These are phyloP conservation scores for Pseudoips prasinana DNA, from an alignment of 2,888 invertebrate genomes.

Conservation along the genomic window DNA sequence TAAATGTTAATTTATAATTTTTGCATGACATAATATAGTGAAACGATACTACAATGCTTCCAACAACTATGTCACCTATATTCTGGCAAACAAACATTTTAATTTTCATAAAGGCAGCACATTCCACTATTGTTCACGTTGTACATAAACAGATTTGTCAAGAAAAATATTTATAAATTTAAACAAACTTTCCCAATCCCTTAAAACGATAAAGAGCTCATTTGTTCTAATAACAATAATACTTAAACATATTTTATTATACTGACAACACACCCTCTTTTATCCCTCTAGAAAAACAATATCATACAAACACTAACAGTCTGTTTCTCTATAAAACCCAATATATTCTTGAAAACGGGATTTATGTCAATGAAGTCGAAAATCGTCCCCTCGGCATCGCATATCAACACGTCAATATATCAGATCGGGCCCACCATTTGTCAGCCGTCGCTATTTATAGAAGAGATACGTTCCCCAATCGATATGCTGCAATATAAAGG, in stretches of 20 bases:
- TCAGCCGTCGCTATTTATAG: conserved; percentile 52
- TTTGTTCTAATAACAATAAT: conserved; percentile 15
- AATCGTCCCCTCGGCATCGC: conserved; percentile 47
- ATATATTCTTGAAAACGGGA: conserved; percentile 44
- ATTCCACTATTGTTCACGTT: too few species aligned
- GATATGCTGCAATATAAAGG: conserved; percentile 22
- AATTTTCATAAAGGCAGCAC: too few species aligned
- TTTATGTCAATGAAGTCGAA: conserved; percentile 49
- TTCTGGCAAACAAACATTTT: too few species aligned
- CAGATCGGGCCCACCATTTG: conserved; percentile 56
- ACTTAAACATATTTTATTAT: conserved; percentile 22
- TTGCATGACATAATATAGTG: too few species aligned
- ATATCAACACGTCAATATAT: conserved; percentile 61
- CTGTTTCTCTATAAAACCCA: conserved; percentile 37
- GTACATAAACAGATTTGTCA: too few species aligned
- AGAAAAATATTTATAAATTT: too few species aligned
- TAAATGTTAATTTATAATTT: too few species aligned
- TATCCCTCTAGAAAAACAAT: conserved; percentile 34
- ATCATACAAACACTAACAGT: conserved; percentile 31
- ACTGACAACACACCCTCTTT: conserved; percentile 9
- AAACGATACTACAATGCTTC: too few species aligned
- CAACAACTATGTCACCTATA: too few species aligned
- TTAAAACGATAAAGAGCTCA: conserved; percentile 7
- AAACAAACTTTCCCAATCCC: too few species aligned
- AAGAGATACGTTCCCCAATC: conserved; percentile 39